Base-by-base conservation (phyloP, 2,113 vertebrate species). In the Phocoena sinus region DNA sequence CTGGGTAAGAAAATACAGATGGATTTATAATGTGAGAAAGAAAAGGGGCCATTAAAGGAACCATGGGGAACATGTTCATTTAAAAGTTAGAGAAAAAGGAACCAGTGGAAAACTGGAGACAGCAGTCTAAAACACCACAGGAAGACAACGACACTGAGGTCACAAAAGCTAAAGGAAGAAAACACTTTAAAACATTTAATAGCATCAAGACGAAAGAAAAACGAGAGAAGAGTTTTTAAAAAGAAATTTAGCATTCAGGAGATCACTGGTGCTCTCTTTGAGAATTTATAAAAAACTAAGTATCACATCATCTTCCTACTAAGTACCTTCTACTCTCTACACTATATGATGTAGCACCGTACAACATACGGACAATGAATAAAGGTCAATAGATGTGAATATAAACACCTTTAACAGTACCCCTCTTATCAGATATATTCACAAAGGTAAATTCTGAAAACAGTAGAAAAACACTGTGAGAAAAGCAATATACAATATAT, bases 181-280 rank as follows among this genome's bases (percentile, higher is more conserved):
- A 60, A 77, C 7, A 70, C 18, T 80, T 87, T 70, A 87, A 67
- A 89, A 82, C 41, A 56, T 8, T 47, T 88, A 71, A 41, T 7
- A 73, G 28, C 12, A 63, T 80, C 58, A 89, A 97, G 63, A 86
- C 36, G 28, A 95, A 70, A 92, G 41, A 83, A 36, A 94, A 95
- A 60, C 8, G 21, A 87, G 13, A 87, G 10, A 56, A 83, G 13
- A 58, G 6, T 56, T 92, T 92, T 77, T 77, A 56, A 95, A 95
- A 95, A 36, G 47, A 89, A 26, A 68, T 79, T 77, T 68, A 50
- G 41, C 41, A 84, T 36, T 63, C 2, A 87, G 65, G 58, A 91
- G n/a, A 71, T 44, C 63, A 87, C 1, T 65, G 26, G 6, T 79
- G 14, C 80, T 58, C 26, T 89, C 80, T 38, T 28, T 73, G 23